Evolutionary conservation across 1,140 invertebrate genomes (phyloP).

Genomic region (Megalopta genalis): DNA sequence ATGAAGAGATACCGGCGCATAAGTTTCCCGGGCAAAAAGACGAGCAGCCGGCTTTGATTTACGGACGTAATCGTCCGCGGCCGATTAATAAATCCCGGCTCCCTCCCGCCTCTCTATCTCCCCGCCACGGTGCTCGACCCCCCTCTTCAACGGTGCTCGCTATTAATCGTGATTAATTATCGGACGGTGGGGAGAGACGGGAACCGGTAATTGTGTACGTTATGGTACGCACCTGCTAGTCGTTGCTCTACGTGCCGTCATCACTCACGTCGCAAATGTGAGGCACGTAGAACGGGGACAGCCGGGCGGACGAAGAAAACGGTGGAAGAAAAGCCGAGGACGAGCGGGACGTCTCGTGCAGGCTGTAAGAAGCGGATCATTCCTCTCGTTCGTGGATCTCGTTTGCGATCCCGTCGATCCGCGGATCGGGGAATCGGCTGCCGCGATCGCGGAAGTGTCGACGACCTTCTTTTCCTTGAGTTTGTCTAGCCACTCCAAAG

Average conservation of each 20-base stretch:
- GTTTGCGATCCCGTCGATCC: neutral
- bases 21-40: conserved; percentile 34
- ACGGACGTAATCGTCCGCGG: conserved; percentile 28
- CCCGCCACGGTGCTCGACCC: no score
- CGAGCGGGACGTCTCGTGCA: neutral
- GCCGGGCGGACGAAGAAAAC: conserved; percentile 1
- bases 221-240: conserved; percentile 36
- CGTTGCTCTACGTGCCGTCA: conserved; percentile 8
- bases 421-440: neutral
- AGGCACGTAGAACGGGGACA: conserved; percentile 34
- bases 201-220: conserved; percentile 21
- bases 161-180: conserved; percentile 47
- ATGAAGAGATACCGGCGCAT: conserved; percentile 34
- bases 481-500: no score
- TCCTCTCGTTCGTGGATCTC: neutral
- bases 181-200: neutral
- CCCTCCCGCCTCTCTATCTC: neutral
- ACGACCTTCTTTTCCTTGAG: neutral
- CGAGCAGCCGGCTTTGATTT: conserved; percentile 17
- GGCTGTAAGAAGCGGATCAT: conserved; percentile 1
- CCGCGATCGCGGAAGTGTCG: neutral
- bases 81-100: conserved; percentile 38
- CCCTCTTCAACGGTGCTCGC: neutral
- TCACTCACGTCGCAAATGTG: conserved; percentile 34
- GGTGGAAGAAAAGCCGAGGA: conserved; percentile 3